Percentiles rank a stretch among this genome's conserved stretches.
Conservation (phyloP, 2,888 invertebrate genomes). For the Nomada ruficornis region DNA sequence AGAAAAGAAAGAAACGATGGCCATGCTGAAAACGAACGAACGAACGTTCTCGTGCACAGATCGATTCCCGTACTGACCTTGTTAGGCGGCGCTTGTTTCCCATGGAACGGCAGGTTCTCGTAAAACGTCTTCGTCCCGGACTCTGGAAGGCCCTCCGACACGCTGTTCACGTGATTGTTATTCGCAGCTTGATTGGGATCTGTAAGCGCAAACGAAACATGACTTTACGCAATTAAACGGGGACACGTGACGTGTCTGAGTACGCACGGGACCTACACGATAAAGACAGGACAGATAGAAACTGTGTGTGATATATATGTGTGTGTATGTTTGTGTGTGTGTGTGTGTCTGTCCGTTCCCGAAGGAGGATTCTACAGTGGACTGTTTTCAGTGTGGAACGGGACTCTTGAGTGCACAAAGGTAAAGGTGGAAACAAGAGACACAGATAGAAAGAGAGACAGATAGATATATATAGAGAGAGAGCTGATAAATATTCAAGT, state of each 20-base stretch:
- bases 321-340: neutral
- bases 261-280: slow-evolving; percentile 3
- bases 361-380: slow-evolving; percentile 32
- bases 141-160: slow-evolving; percentile 90
- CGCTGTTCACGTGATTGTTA: slow-evolving; percentile 82
- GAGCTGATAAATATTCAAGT: slow-evolving; percentile 37
- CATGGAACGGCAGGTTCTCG: slow-evolving; percentile 98
- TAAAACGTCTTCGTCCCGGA: slow-evolving; percentile 93
- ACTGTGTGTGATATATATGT: neutral
- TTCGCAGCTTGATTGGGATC: slow-evolving; percentile 82
- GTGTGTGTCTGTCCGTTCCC: slow-evolving; percentile 12
- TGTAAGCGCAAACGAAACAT: slow-evolving; percentile 71
- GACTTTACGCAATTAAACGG: slow-evolving; percentile 40
- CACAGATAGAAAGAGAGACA: slow-evolving; percentile 3
- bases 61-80: slow-evolving; percentile 88
- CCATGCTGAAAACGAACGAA: slow-evolving; percentile 41
- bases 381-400: slow-evolving; percentile 8
- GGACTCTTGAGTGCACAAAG: slow-evolving; percentile 31
- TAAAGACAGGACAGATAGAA: neutral
- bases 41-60: slow-evolving; percentile 11
- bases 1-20: neutral
- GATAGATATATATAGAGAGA: neutral
- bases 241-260: neutral
- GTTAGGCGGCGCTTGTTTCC: slow-evolving; percentile 96
- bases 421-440: slow-evolving; percentile 11